Conservation (phyloP, 2,888 invertebrate genomes). For the Drosophila pegasa region DNA sequence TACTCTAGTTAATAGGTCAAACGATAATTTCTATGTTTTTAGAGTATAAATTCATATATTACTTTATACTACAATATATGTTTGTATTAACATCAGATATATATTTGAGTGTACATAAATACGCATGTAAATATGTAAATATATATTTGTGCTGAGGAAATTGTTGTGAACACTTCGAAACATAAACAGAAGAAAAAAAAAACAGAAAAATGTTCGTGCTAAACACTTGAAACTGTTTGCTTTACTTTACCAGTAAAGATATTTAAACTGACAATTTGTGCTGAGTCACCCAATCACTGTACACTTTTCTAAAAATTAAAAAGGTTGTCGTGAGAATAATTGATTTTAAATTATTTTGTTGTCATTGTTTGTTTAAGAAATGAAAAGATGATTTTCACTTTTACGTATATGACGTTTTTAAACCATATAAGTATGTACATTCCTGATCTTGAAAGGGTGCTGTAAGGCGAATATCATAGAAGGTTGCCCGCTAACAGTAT, state of each 20-base stretch:
- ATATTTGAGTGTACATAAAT: background rate
- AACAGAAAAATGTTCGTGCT: constrained; percentile 45
- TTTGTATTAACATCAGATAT: background rate
- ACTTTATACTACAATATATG: too few relatives aligned
- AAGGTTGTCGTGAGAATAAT: constrained; percentile 71
- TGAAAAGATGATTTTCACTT: constrained; percentile 70
- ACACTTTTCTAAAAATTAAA: constrained; percentile 56
- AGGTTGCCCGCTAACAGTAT: background rate
- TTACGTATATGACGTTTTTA: constrained; percentile 47
- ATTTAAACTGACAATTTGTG: constrained; percentile 55
- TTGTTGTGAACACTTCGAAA: constrained; percentile 40
- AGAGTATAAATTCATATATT: too few relatives aligned
- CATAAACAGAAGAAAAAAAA: constrained; percentile 39
- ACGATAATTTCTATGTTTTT: too few relatives aligned
- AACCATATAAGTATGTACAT: constrained; percentile 21
- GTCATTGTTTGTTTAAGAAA: constrained; percentile 76
- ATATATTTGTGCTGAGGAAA: constrained; percentile 36
- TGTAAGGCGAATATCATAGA: background rate
- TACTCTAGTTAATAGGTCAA: too few relatives aligned
- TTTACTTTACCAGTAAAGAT: constrained; percentile 55
- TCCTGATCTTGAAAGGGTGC: background rate
- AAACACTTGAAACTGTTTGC: constrained; percentile 62
- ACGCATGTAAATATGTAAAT: background rate
- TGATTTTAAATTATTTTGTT: constrained; percentile 73
- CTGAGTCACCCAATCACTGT: constrained; percentile 67